phyloP scores from a whole-genome alignment of 2,113 vertebrate genomes.

The Zosterops hypoxanthus region DNA sequence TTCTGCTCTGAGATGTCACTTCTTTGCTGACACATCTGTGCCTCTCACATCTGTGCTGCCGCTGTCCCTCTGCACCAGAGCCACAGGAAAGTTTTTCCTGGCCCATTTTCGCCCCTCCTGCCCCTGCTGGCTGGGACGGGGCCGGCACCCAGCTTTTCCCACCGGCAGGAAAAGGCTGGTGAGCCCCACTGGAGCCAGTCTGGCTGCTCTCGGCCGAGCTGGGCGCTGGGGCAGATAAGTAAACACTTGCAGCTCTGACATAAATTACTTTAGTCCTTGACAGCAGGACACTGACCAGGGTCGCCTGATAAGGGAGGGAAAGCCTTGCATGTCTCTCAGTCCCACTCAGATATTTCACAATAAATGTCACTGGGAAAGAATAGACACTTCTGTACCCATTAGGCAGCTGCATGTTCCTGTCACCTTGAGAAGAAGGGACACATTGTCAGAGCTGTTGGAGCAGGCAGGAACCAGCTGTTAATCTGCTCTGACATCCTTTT shows the following conservation, averaged over 20 bases:
- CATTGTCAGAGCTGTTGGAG: constrained; percentile 62
- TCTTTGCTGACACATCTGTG: background rate
- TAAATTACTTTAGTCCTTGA: constrained; percentile 91
- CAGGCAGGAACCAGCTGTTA: constrained; percentile 69
- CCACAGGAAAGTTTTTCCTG: background rate
- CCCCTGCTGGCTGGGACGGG: background rate
- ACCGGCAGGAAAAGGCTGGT: constrained; percentile 70
- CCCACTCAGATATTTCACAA: constrained; percentile 77
- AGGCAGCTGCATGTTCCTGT: constrained; percentile 75
- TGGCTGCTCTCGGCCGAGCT: constrained; percentile 77
- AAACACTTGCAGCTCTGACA: constrained; percentile 85
- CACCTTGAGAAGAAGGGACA: constrained; percentile 68
- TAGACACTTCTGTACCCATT: constrained; percentile 78
- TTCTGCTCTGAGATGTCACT: background rate
- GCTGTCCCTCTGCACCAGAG: rapidly evolving
- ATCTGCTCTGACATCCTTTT: constrained; percentile 62
- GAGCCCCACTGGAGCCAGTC: constrained; percentile 79
- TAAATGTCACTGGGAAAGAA: constrained; percentile 75
- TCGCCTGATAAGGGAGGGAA: constrained; percentile 82
- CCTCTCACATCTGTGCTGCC: rapidly evolving
- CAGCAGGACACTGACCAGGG: constrained; percentile 91
- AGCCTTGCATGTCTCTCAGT: constrained; percentile 72
- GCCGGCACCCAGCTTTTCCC: constrained; percentile 37
- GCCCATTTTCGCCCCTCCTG: background rate
- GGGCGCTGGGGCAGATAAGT: constrained; percentile 85